Percentiles rank a stretch among this genome's conserved stretches.
These are phyloP conservation scores for Oophaga pumilio DNA, from an alignment of 2,113 vertebrate species.

Conservation along the genomic window DNA sequence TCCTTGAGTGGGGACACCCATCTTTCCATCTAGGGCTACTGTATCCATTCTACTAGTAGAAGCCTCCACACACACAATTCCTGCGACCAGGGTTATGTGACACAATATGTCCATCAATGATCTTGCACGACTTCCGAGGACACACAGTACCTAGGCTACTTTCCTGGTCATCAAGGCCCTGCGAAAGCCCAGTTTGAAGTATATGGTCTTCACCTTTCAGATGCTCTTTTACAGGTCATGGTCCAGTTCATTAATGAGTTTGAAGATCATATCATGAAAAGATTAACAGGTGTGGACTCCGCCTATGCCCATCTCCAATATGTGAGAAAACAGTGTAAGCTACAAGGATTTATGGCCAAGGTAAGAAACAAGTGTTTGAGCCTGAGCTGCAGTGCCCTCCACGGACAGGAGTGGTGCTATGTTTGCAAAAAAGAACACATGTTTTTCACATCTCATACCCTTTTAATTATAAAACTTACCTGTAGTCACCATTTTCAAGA, in stretches of 20 bases:
- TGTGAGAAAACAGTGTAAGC: conserved; percentile 69
- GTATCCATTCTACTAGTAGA: no score
- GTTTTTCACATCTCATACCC: neutral
- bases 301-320: conserved; percentile 72
- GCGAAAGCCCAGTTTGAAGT: no score
- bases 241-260: conserved; percentile 68
- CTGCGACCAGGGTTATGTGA: no score
- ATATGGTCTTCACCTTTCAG: neutral
- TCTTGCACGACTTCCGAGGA: no score
- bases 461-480: neutral
- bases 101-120: no score
- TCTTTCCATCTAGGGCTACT: no score
- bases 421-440: neutral
- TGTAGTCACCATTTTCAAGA: no score
- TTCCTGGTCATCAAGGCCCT: no score
- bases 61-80: no score
- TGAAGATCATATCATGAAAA: conserved; percentile 69
- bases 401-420: neutral
- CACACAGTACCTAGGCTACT: no score
- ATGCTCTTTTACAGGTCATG: conserved; percentile 67
- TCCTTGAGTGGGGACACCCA: no score
- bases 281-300: conserved; percentile 70
- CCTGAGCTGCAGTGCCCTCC: neutral
- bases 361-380: conserved; percentile 62
- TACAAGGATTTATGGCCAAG: conserved; percentile 76